phyloP scores from a whole-genome alignment of 2,113 vertebrate genomes.

The Oophaga pumilio region DNA sequence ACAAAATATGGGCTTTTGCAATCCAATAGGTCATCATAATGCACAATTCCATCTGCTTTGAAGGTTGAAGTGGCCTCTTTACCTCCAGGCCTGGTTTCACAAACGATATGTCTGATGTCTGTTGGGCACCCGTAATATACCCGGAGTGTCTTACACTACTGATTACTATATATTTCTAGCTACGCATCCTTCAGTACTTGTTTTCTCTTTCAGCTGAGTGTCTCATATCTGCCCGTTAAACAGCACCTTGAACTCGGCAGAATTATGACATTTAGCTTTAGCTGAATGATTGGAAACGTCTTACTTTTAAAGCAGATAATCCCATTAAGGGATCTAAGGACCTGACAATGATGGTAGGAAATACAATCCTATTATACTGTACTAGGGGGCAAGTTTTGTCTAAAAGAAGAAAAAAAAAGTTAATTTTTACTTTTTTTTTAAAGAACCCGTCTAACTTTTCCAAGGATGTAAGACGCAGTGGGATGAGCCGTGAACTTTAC shows the following conservation, averaged over 20 bases:
- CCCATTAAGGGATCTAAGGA: constrained; percentile 38
- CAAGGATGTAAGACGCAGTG: neutral
- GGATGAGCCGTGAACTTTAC: constrained; percentile 27
- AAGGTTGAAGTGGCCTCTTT: too few species aligned
- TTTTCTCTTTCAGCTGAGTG: too few species aligned
- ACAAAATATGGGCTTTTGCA: too few species aligned
- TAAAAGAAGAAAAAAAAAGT: neutral
- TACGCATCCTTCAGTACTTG: neutral
- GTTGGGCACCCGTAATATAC: too few species aligned
- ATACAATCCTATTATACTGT: constrained; percentile 37
- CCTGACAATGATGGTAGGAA: constrained; percentile 8
- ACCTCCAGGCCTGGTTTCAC: too few species aligned
- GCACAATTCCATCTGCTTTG: too few species aligned
- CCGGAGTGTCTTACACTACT: too few species aligned
- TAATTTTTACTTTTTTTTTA: neutral
- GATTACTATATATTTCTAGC: neutral
- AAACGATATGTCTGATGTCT: too few species aligned
- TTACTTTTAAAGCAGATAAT: constrained; percentile 43
- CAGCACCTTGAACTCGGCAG: neutral
- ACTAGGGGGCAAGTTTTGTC: constrained; percentile 9
- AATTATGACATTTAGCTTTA: constrained; percentile 36
- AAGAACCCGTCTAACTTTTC: neutral
- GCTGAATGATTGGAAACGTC: constrained; percentile 17
- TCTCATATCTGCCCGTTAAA: neutral
- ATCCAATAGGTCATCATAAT: too few species aligned